A percentile compares a stretch with the other conserved stretches of the same genome.
Conservation (phyloP, 2,888 invertebrate genomes). For the Sclerodermus sp. region DNA sequence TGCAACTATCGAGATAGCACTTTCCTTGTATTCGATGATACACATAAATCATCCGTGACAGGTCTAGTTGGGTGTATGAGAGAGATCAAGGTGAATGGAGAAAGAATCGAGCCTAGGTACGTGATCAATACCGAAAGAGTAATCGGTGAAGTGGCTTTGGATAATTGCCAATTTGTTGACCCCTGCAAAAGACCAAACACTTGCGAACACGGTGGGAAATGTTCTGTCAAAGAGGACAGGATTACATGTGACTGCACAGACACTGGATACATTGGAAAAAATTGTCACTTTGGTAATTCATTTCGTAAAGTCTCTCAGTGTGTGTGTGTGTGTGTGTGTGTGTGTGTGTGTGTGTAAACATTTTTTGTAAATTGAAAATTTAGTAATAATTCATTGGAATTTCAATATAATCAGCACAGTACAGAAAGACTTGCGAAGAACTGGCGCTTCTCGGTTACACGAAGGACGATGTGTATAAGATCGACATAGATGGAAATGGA, state of each 20-base stretch:
- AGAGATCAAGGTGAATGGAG: conserved; percentile 82
- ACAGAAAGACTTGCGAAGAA: conserved; percentile 90
- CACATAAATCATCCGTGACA: too few relatives aligned
- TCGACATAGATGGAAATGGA: conserved; percentile 93
- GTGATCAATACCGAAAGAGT: conserved; percentile 81
- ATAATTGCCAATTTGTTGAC: conserved; percentile 87
- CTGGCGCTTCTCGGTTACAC: conserved; percentile 85
- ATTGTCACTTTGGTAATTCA: conserved; percentile 80
- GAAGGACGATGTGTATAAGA: conserved; percentile 86
- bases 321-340: too few relatives aligned
- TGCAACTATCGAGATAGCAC: background rate
- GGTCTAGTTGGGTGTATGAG: conserved; percentile 92
- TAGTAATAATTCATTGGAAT: too few relatives aligned
- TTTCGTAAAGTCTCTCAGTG: background rate
- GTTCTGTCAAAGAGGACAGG: conserved; percentile 84
- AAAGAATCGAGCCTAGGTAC: conserved; percentile 76
- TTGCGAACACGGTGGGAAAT: conserved; percentile 90
- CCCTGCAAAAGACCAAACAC: conserved; percentile 87
- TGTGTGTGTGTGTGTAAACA: too few relatives aligned
- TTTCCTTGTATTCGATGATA: background rate
- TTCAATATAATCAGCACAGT: conserved; percentile 65
- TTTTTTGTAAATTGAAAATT: too few relatives aligned
- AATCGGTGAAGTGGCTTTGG: conserved; percentile 86
- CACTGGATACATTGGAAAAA: conserved; percentile 90
- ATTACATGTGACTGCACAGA: conserved; percentile 88